Conservation (phyloP, 2,888 invertebrate species). For the Malthinus flaveolus region DNA sequence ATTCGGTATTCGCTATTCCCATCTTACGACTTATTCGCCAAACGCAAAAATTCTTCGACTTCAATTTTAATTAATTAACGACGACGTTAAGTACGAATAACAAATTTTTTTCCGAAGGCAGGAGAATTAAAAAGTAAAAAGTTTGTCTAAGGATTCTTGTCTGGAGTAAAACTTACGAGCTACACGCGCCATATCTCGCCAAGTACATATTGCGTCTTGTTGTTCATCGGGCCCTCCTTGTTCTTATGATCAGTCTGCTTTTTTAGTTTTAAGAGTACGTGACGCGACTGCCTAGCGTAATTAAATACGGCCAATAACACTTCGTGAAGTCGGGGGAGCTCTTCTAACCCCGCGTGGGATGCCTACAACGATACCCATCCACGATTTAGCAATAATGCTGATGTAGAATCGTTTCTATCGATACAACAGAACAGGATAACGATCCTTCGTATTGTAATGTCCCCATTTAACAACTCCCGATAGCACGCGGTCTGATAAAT, state of each 20-base stretch:
- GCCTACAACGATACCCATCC: conserved; percentile 52
- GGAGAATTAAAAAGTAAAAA: not conserved
- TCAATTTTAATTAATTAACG: not conserved
- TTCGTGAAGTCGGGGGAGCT: conserved; percentile 36
- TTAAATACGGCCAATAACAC: conserved; percentile 39
- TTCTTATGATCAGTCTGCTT: conserved; percentile 37
- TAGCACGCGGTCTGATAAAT: conserved; percentile 50
- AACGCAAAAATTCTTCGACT: not conserved
- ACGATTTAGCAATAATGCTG: conserved; percentile 56
- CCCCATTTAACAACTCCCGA: conserved; percentile 54
- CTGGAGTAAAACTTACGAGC: conserved; percentile 39
- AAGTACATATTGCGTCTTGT: conserved; percentile 44
- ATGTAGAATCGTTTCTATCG: conserved; percentile 54
- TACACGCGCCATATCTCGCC: conserved; percentile 45
- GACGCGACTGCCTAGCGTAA: conserved; percentile 37
- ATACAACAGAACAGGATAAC: conserved; percentile 53
- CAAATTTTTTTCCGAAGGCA: not conserved
- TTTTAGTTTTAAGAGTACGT: conserved; percentile 37
- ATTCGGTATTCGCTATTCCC: no score
- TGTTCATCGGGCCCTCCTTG: conserved; percentile 33
- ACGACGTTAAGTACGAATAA: conserved; percentile 10
- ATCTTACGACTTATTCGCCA: not conserved
- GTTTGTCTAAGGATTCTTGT: conserved; percentile 12
- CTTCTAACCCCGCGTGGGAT: conserved; percentile 44
- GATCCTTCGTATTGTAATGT: conserved; percentile 56